Base-by-base conservation (phyloP, 2,888 invertebrate genomes). In the Philonicus albiceps region DNA sequence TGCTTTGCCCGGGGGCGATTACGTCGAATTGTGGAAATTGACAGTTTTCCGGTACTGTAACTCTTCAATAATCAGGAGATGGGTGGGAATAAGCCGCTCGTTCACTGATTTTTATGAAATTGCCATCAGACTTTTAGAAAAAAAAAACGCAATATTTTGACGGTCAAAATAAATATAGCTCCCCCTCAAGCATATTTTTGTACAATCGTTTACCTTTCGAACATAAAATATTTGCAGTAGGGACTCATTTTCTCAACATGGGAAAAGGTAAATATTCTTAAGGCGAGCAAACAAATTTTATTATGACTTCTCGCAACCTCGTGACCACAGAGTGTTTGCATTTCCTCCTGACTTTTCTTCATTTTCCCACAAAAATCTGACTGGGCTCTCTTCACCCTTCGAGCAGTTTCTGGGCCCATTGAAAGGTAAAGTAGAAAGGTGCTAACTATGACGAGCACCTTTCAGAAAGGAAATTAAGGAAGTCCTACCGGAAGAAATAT, bases 261-360 rank as follows among this genome's bases (percentile, higher is more conserved):
- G 6, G 13, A 31, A 43, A 49, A 27, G 49, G 78, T 78, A 78
- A 78, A 78, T 31, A 43, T 53, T 53, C 53, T 53, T 78, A 78
- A 78, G 78, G 37, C 30, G 53, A 78, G 49, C 49, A 78, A 78
- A 78, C 49, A 78, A 78, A 78, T n/a, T 78, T 43, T 78, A 30
- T 78, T 43, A 78, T 78, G 78, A 78, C 49, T 78, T 78, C 78
- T 74, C 30, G 19, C 27, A 78, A 78, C 27, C 43, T 78, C 30
- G 27, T 49, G 78, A 30, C 78, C 78, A 30, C 2, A 78, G 53
- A 78, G 49, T 64, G 64, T 78, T 78, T 78, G 43, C 40, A 78
- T 53, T 78, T 49, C 22, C 30, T 22, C 49, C 78, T 43, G 27
- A 78, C 53, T 43, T 78, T 76, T 22, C 76, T 22, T 37, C 43